phyloP scores from a whole-genome alignment of 2,888 invertebrate genomes.

The Papilio elwesi region DNA sequence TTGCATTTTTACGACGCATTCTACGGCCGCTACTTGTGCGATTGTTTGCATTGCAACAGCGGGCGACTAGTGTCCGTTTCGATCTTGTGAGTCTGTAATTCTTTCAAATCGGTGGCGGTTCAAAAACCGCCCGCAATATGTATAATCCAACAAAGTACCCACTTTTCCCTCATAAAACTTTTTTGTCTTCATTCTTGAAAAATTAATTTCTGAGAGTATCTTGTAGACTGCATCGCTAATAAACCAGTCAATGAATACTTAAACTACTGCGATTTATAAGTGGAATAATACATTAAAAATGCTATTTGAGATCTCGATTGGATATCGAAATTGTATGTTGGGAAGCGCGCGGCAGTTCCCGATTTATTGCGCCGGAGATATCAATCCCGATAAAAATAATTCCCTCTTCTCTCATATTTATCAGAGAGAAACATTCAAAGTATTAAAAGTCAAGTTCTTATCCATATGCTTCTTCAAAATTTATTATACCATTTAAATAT shows the following conservation, averaged over 20 bases:
- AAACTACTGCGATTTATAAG: conserved; percentile 10
- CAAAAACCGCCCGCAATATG: too few species aligned
- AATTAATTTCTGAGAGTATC: background rate
- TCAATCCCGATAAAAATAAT: conserved; percentile 33
- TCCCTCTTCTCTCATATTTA: conserved; percentile 28
- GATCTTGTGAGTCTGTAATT: too few species aligned
- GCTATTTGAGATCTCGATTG: conserved; percentile 22
- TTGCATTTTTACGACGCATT: too few species aligned
- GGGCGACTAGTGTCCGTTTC: too few species aligned
- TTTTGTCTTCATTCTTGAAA: too few species aligned
- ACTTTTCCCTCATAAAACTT: background rate
- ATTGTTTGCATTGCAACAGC: too few species aligned
- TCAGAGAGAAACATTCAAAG: conserved; percentile 28
- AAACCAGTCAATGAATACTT: background rate
- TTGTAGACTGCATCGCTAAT: conserved; percentile 1
- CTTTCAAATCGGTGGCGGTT: too few species aligned
- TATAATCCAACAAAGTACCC: too few species aligned
- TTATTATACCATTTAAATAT: background rate
- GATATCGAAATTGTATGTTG: conserved; percentile 32
- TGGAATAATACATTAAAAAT: conserved; percentile 22
- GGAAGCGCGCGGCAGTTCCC: conserved; percentile 15
- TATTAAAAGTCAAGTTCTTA: conserved; percentile 19
- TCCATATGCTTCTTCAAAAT: conserved; percentile 3
- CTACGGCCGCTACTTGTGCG: too few species aligned
- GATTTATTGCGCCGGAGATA: conserved; percentile 35